Conservation (phyloP, 2,797 vertebrate genomes). For the Chelon labrosus region DNA sequence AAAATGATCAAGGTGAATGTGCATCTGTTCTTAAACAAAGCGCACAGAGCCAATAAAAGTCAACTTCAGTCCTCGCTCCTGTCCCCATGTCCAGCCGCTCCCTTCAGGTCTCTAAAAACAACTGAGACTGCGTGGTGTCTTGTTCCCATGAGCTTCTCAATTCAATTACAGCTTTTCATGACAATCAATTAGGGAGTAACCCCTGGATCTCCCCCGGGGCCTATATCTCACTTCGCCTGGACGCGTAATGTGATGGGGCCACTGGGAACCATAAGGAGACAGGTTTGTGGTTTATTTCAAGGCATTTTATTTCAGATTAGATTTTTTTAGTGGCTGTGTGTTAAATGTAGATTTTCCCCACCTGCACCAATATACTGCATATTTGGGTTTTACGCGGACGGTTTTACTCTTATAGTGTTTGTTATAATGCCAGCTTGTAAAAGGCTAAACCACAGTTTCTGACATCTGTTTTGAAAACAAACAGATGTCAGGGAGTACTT, state of each 20-base stretch:
- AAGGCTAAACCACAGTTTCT: constrained; percentile 2
- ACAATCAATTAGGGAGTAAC: constrained; percentile 84
- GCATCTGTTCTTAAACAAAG: no score
- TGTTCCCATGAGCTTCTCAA: constrained; percentile 58
- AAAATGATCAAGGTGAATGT: no score
- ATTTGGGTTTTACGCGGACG: background rate
- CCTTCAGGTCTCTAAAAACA: constrained; percentile 27
- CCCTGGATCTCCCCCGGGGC: constrained; percentile 83
- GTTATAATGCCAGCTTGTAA: background rate
- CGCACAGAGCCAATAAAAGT: no score
- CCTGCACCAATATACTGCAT: constrained; percentile 14
- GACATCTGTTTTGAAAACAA: no score
- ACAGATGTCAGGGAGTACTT: no score
- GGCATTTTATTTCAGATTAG: constrained; percentile 42
- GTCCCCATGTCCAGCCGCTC: background rate
- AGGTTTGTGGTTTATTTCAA: constrained; percentile 39
- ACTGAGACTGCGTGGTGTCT: constrained; percentile 59
- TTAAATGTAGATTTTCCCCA: constrained; percentile 51
- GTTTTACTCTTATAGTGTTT: constrained; percentile 12
- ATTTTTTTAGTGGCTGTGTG: constrained; percentile 15
- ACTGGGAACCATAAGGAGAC: constrained; percentile 46
- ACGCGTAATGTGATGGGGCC: constrained; percentile 35
- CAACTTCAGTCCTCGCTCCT: no score
- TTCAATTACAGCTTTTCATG: constrained; percentile 84
- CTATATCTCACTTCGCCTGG: constrained; percentile 78